phyloP scores from a whole-genome alignment of 2,113 vertebrate genomes.

The Chaenocephalus aceratus region DNA sequence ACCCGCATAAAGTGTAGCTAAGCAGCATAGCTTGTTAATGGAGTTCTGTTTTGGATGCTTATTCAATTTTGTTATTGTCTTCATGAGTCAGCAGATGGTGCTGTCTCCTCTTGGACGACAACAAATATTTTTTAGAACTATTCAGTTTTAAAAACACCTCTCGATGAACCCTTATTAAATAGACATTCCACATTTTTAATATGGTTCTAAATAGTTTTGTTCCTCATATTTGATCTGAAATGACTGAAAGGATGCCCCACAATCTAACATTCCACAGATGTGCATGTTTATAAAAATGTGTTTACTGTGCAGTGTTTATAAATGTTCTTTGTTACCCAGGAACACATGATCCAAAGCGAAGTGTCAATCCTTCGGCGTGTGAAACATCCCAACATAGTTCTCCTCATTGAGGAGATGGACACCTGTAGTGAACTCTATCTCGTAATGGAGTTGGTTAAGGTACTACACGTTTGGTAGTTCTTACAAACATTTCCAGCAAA shows the following conservation, averaged over 20 bases:
- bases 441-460: slow-evolving; percentile 99
- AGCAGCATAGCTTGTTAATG: neutral
- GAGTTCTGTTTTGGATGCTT: neutral
- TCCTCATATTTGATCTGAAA: neutral
- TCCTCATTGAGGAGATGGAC: slow-evolving; percentile 98
- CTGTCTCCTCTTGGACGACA: neutral
- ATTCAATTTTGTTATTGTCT: neutral
- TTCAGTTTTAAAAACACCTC: neutral
- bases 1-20: too few species aligned
- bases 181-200: neutral
- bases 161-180: neutral
- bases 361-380: slow-evolving; percentile 96
- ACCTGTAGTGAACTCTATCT: slow-evolving; percentile 93
- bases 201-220: neutral
- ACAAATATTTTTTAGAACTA: neutral
- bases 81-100: slow-evolving; percentile 22
- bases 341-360: slow-evolving; percentile 99
- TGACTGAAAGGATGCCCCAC: neutral
- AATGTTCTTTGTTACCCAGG: slow-evolving; percentile 79
- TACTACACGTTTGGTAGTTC: slow-evolving; percentile 54
- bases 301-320: neutral
- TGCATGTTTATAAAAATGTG: neutral
- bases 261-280: neutral
- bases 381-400: slow-evolving; percentile 98
- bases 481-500: neutral